Evolutionary conservation across 1,140 invertebrate species (phyloP), one percentile per base, ranked within the genome.

Genomic region (Metopolophium dirhodum): DNA sequence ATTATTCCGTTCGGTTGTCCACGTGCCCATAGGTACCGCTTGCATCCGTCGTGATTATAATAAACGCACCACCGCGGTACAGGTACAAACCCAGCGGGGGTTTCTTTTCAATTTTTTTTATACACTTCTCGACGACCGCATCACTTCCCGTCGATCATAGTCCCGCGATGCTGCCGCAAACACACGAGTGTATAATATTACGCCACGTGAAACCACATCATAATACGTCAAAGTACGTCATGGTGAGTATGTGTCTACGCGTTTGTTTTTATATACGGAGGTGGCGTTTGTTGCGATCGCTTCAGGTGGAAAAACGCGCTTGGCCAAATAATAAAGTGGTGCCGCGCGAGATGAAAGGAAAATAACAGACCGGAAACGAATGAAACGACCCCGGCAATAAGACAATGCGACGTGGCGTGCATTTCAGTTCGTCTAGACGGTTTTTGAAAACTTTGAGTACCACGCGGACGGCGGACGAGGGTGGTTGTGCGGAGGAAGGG

Each of bases 371-470:
- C 61, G 90, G 90, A 91, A 91, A 91, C 41, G 90, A 89, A 89
- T 23, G n/a, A 45, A 30, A 82, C 30, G 90, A 82, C 41, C 90
- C 8, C n/a, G 68, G 30, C 45, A 49, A 49, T 37, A 77, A 91
- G 90, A 91, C 90, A 91, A 83, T 91, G 90, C 90, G 68, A 68
- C 37, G 45, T n/a, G 68, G 57, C 45, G 90, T 91, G 45, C 47
- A 35, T 91, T 92, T 51, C 77, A 23, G 68, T 22, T 9, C 90
- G 91, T 92, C 91, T 92, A 92, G 91, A 92, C 91, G 91, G 91
- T 83, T 92, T 92, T 92, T 92, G 91, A 92, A 92, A 92, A 92
- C 68, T 92, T 92, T 51, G 77, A 92, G 91, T 92, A 35, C 68
- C 49, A 18, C n/a, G 41, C 47, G 61, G 45, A 7, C 61, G 90